Evolutionary conservation across 2,888 invertebrate species (phyloP), one percentile per base, ranked within the genome.

Genomic region (Nomada lathburiana): DNA sequence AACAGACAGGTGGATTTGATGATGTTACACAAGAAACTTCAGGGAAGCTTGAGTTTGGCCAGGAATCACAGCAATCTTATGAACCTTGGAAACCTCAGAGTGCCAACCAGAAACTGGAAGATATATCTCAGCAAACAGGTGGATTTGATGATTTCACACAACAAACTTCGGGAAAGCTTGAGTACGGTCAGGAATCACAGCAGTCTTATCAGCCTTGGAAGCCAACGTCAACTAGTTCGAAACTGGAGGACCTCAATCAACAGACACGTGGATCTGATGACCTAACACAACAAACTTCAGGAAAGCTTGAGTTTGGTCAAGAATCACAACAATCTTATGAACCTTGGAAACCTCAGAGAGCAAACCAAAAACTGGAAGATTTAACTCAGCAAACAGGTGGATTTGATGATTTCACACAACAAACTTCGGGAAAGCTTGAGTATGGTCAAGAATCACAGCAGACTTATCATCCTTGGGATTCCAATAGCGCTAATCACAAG

Each of bases 111-210:
- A 42, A 65, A 26, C 2, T 63, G 0, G 65, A 82, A 18, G 85
- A 90, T 55, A 65, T 86, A 0, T 78, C 83, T 5, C 84, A 87
- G 53, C 84, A 88, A 42, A 63, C 78, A 5, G 59, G 36, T 69
- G 65, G 70, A 81, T 75, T 60, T 84, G 44, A 78, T 59, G 89
- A 90, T 26, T 26, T 26, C 63, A 81, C 80, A 0, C 88, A 91
- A 64, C 89, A 89, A 52, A 88, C 76, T 36, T 80, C 82, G 18
- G 85, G 86, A 53, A 80, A 84, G 0, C 18, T 86, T 57, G 83
- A 87, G 70, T 59, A 82, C 55, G 77, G 23, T 2, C 80, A 69
- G 2, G 53, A 44, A 42, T 67, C 53, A 42, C 71, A 83, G 23
- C 70, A 65, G 10, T 11, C 70, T 2, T 29, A 68, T 10, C 62